phyloP scores from a whole-genome alignment of 2,888 invertebrate species.

The Drosophila pseudotalamancana region DNA sequence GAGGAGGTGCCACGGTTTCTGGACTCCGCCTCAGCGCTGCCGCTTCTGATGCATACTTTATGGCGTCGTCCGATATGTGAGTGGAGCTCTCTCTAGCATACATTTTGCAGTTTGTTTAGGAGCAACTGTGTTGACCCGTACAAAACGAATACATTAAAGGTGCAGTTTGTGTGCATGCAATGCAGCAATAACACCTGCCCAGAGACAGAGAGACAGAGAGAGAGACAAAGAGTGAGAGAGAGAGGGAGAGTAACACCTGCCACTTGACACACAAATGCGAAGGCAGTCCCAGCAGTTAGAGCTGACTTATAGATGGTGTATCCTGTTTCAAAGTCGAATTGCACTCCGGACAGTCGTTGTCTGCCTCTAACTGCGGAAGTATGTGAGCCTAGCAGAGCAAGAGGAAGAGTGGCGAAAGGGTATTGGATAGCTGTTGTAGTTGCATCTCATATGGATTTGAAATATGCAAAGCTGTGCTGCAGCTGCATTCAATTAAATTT shows the following conservation, averaged over 20 bases:
- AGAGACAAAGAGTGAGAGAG: no score
- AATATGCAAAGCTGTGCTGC: not conserved
- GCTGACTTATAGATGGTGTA: not conserved
- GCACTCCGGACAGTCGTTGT: not conserved
- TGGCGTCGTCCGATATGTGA: conserved; percentile 29
- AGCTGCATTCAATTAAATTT: not conserved
- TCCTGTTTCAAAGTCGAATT: not conserved
- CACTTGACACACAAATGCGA: conserved; percentile 1
- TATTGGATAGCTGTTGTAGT: not conserved
- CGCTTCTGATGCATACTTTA: conserved; percentile 71
- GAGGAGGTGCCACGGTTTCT: conserved; percentile 50
- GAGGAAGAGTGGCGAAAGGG: no score
- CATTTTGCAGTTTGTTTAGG: conserved; percentile 22
- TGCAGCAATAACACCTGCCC: not conserved
- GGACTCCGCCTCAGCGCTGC: conserved; percentile 43
- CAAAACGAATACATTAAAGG: not conserved
- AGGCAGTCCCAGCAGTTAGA: not conserved
- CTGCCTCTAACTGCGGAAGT: not conserved
- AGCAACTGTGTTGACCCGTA: conserved; percentile 3
- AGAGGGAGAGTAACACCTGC: not conserved
- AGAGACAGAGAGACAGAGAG: no score
- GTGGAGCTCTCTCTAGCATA: conserved; percentile 25
- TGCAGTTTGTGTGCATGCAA: conserved; percentile 3
- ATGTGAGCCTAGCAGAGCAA: no score
- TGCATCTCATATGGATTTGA: not conserved